Conservation (phyloP, 2,113 vertebrate species). For the Solenodon paradoxus region DNA sequence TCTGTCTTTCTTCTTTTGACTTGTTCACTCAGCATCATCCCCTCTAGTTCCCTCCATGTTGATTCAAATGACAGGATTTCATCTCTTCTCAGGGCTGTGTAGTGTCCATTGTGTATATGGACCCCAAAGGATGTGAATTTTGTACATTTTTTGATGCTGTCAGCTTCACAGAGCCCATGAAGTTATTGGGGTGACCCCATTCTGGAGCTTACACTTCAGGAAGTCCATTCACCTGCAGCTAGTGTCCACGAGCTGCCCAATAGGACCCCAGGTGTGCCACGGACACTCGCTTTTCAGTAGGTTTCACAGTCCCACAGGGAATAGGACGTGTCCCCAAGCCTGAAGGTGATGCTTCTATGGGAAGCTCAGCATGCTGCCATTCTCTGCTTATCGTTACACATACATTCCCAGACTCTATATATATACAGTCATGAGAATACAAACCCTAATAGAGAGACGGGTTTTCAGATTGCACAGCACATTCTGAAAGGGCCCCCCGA, state of each 20-base stretch:
- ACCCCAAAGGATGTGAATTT: neutral
- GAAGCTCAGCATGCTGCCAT: neutral
- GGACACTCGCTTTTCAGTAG: neutral
- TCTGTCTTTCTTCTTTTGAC: too few species aligned
- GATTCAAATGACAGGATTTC: too few species aligned
- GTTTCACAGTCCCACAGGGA: neutral
- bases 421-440: neutral
- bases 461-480: neutral
- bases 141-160: rapidly evolving
- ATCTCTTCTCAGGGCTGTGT: too few species aligned
- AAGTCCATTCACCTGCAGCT: neutral
- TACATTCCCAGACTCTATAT: neutral
- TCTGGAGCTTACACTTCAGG: neutral
- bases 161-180: neutral
- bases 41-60: too few species aligned
- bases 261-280: neutral
- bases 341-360: rapidly evolving
- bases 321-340: rapidly evolving
- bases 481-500: neutral
- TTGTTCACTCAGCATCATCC: too few species aligned
- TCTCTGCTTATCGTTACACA: neutral
- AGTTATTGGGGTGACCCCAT: neutral
- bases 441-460: neutral
- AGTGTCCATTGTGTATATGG: too few species aligned
- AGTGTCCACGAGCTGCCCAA: neutral